Percentiles rank a stretch among this genome's conserved stretches.
Evolutionary conservation across 2,113 vertebrate species (phyloP).

Genomic region (Ailurus styani): DNA sequence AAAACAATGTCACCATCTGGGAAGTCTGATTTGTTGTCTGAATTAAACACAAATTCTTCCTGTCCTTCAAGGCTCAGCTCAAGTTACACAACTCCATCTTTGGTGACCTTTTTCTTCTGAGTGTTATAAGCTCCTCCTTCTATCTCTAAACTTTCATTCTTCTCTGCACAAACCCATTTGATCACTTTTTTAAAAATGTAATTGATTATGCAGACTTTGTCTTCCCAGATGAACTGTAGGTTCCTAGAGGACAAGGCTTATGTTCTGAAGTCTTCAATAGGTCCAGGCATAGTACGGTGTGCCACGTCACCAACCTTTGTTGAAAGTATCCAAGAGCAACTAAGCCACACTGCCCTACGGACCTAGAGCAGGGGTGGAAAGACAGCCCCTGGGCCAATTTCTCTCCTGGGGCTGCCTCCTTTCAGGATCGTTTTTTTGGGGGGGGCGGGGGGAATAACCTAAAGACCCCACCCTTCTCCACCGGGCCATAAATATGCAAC

Average conservation of each 20-base stretch:
- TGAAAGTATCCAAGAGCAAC: neutral
- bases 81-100: neutral
- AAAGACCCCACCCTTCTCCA: neutral
- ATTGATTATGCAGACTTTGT: neutral
- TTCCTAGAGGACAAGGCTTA: neutral
- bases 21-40: constrained; percentile 38
- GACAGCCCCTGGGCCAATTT: rapidly evolving
- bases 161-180: neutral
- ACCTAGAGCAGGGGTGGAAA: neutral
- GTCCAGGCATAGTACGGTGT: neutral
- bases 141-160: neutral
- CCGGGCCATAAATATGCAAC: neutral
- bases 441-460: neutral
- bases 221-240: neutral
- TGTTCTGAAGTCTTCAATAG: neutral
- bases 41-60: neutral
- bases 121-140: neutral
- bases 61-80: constrained; percentile 20
- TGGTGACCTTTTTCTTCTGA: neutral
- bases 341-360: neutral
- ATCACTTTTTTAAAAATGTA: neutral
- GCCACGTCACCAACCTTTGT: neutral
- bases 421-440: too few relatives aligned
- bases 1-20: constrained; percentile 37
- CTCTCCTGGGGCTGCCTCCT: neutral